Evolutionary conservation across 1,140 invertebrate genomes (phyloP).

Genomic region (Charaxes varanes): DNA sequence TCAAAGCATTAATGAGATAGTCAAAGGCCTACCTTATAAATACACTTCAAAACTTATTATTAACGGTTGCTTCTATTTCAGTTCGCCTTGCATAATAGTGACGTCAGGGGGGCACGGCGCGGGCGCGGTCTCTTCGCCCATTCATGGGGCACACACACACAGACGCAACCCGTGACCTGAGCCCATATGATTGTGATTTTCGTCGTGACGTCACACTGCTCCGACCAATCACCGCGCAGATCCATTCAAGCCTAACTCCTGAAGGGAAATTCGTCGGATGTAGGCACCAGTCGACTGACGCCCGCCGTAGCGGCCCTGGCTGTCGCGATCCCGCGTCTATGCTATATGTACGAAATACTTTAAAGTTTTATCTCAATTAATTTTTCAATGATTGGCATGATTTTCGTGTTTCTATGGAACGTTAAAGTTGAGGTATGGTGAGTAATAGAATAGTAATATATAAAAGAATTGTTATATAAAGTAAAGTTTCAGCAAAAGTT

Average conservation of each 20-base stretch:
- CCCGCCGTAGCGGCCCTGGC: slow-evolving; percentile 25
- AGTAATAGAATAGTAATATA: slow-evolving; percentile 26
- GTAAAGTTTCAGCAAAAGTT: slow-evolving; percentile 4
- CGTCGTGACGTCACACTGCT: slow-evolving; percentile 58
- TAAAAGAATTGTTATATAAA: too few species aligned
- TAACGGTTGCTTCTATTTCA: slow-evolving; percentile 40
- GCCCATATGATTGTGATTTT: slow-evolving; percentile 54
- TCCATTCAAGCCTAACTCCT: slow-evolving; percentile 70
- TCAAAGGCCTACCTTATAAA: not conserved
- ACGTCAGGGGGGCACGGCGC: slow-evolving; percentile 66
- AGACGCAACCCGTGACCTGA: slow-evolving; percentile 23
- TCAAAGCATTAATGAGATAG: not conserved
- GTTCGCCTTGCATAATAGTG: slow-evolving; percentile 58
- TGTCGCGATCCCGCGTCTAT: slow-evolving; percentile 1
- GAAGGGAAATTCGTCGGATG: slow-evolving; percentile 65
- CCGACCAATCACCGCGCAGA: slow-evolving; percentile 55
- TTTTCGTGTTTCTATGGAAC: slow-evolving; percentile 7
- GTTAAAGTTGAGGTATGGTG: slow-evolving; percentile 14
- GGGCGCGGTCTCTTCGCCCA: slow-evolving; percentile 56
- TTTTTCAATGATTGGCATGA: slow-evolving; percentile 5
- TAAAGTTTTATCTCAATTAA: not conserved
- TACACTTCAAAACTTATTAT: slow-evolving; percentile 42
- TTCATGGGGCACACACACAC: slow-evolving; percentile 49
- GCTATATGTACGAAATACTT: not conserved
- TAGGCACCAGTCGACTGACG: slow-evolving; percentile 52